Conservation (phyloP, 2,797 vertebrate species). For the Xenentodon cancila region DNA sequence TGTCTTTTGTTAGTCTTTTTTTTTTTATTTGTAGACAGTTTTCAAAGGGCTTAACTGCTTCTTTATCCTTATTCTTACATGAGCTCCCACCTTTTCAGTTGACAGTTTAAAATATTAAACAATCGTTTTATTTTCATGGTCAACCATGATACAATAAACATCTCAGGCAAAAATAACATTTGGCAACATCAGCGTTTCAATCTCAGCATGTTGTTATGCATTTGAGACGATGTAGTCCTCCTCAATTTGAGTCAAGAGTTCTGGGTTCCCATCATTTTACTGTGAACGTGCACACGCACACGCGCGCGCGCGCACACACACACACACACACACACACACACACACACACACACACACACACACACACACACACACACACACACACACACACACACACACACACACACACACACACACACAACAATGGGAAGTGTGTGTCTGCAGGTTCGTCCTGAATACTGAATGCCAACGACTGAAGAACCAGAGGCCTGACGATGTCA, state of each 20-base stretch:
- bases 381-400: background rate
- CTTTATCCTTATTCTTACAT: background rate
- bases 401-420: background rate
- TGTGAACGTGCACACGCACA: too few relatives aligned
- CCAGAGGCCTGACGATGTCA: background rate
- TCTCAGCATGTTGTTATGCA: slow-evolving; percentile 19
- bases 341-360: background rate
- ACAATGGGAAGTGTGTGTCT: background rate
- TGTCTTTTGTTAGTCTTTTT: background rate
- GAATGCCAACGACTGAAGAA: background rate
- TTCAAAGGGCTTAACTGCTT: background rate
- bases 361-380: background rate
- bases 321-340: background rate
- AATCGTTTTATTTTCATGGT: background rate
- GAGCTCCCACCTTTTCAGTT: background rate
- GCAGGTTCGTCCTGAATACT: slow-evolving; percentile 12
- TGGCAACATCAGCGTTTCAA: slow-evolving; percentile 9
- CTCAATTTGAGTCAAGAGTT: slow-evolving; percentile 49
- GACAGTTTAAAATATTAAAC: background rate
- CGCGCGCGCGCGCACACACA: too few relatives aligned
- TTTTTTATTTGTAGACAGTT: too few relatives aligned
- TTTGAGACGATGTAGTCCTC: slow-evolving; percentile 28
- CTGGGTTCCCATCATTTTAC: background rate
- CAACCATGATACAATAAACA: slow-evolving; percentile 1
- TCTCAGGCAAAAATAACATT: slow-evolving; percentile 29